Evolutionary conservation across 2,888 invertebrate genomes (phyloP).

Genomic region (Scaeva pyrastri): DNA sequence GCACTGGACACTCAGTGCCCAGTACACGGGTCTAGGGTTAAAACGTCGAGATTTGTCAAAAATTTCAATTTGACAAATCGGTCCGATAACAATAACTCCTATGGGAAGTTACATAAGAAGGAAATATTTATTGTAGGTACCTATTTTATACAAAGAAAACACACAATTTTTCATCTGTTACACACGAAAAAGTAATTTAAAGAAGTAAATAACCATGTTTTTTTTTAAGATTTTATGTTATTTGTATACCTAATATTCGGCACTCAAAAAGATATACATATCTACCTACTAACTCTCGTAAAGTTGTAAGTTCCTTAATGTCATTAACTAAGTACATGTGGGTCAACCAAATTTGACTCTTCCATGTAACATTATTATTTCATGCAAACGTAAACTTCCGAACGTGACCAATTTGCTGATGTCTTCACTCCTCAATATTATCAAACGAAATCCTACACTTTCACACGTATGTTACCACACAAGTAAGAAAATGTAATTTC

Average conservation of each 20-base stretch:
- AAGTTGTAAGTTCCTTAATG: conserved; percentile 65
- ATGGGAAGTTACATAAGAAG: no score
- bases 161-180: background rate
- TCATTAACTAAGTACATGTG: conserved; percentile 70
- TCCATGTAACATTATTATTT: conserved; percentile 63
- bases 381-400: conserved; percentile 64
- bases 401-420: conserved; percentile 74
- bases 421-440: conserved; percentile 68
- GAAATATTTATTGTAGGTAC: no score
- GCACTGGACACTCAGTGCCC: no score
- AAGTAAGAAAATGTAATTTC: conserved; percentile 64
- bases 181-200: conserved; percentile 28
- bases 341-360: conserved; percentile 51
- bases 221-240: conserved; percentile 6
- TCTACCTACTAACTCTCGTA: conserved; percentile 34
- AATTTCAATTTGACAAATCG: no score
- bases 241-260: background rate
- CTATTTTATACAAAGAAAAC: background rate
- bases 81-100: no score
- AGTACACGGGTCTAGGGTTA: no score
- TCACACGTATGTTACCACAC: conserved; percentile 51
- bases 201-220: conserved; percentile 44
- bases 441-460: conserved; percentile 57
- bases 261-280: conserved; percentile 7
- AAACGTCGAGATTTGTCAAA: no score